Evolutionary conservation across 2,888 invertebrate species (phyloP).

Genomic region (Acleris cristana): DNA sequence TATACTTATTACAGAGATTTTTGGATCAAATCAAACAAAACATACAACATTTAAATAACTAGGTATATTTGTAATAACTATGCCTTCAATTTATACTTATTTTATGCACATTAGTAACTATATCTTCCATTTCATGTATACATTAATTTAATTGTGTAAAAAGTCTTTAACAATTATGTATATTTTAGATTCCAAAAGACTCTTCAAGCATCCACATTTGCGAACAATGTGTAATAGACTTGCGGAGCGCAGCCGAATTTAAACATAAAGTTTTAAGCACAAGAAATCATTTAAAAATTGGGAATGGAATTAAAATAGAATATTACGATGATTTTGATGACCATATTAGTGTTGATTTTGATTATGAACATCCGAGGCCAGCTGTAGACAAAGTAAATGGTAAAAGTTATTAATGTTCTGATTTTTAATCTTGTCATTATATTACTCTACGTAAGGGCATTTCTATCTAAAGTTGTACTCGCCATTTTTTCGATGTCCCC

Average conservation of each 20-base stretch:
- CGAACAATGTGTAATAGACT: constrained; percentile 9
- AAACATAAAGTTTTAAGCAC: constrained; percentile 11
- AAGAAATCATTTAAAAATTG: not conserved
- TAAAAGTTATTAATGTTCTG: not conserved
- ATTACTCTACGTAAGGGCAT: no score
- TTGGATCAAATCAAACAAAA: no score
- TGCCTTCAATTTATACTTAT: no score
- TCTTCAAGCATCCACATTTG: constrained; percentile 7
- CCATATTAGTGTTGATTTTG: constrained; percentile 17
- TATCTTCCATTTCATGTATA: no score
- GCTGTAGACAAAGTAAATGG: not conserved
- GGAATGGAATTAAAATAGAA: no score
- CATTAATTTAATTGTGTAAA: not conserved
- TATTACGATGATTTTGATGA: constrained; percentile 25
- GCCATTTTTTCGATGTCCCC: no score
- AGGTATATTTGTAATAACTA: no score
- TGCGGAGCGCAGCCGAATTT: constrained; percentile 14
- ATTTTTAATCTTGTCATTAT: no score
- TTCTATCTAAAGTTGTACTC: no score
- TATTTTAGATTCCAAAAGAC: constrained; percentile 12
- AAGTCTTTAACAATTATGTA: not conserved
- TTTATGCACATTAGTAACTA: no score
- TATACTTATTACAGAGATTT: no score
- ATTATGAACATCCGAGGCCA: not conserved
- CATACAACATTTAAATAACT: no score